Base-by-base conservation (phyloP, 2,113 vertebrate genomes). In the Plestiodon gilberti region DNA sequence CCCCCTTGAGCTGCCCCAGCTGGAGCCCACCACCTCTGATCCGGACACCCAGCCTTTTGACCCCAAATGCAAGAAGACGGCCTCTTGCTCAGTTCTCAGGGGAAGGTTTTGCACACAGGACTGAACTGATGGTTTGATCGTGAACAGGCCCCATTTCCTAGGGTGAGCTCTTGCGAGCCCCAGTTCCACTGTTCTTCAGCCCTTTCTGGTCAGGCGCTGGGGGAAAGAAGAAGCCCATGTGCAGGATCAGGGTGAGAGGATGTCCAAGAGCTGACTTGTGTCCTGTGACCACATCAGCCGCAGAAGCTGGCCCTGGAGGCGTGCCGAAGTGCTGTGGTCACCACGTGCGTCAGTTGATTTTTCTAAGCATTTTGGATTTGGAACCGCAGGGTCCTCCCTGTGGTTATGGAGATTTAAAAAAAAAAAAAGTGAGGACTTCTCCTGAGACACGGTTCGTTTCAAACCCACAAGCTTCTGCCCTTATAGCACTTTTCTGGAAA, bases 381-480 rank as follows among this genome's bases (percentile, higher is more conserved):
- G 91, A 92, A 86, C 89, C 90, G 81, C 90, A 48, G 89, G 43
- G 78, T 85, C 83, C 89, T 88, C 93, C 20, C 78, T 61, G 5
- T 88, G 81, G 55, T 87, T 84, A 13, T 69, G 67, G 74, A 85
- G 65, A 33, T 91, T n/a, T n/a, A n/a, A 13, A 57, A 35, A 78
- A 78, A 84, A 78, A 85, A 83, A 89, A 93, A 75, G 62, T 40
- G 76, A 79, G 20, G 65, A 82, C 82, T 76, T 86, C 48, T 3
- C 33, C 89, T 55, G 57, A 85, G 35, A 25, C 77, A 43, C 11
- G 0, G 38, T 48, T 52, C 7, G 48, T 88, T 82, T 74, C 87
- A 48, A 77, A 35, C 10, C 70, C 81, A 25, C 57, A 55, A 71
- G 67, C 57, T 93, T 86, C 35, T 82, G 23, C 78, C 18, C 0